Evolutionary conservation across 2,113 vertebrate species (phyloP), one percentile per base, ranked within the genome.

Genomic region (Damaliscus lunatus): DNA sequence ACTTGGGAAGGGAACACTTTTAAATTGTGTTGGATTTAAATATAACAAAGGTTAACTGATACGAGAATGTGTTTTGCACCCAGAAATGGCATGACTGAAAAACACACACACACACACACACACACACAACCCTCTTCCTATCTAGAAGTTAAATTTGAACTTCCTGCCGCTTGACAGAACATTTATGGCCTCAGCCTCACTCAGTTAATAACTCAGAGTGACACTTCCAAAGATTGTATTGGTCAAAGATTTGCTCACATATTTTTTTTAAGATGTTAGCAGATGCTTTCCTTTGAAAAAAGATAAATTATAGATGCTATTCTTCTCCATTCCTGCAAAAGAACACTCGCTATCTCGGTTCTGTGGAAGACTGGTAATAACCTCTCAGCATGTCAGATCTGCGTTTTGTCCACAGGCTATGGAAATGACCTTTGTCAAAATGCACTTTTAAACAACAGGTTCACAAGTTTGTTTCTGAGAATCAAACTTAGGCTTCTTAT

Each of bases 121-220:
- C 7, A 7, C 1, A 7, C 21, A 5, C 74, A 53, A 5, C 1
- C 46, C 1, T 3, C 13, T n/a, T 46, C 40, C 31, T 57, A 77
- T 90, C 71, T 46, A 17, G 62, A 81, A 86, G 23, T 84, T 67
- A 67, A 27, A 91, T 81, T 53, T 62, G 21, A 84, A 50, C 57
- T 87, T 88, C 74, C 74, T 92, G 31, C 64, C 19, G 0, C n/a
- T 74, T 74, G 46, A 74, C 25, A 90, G 33, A 97, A 55, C 10
- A 31, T 77, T 96, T 74, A 88, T 91, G 60, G 33, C 78, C 78
- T 91, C 53, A 83, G 52, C 55, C 33, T 92, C 52, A 43, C 89
- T 97, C 55, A 19, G 17, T 84, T 94, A 96, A 87, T 97, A 82
- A 94, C 80, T 89, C 21, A 5, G 55, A 93, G 36, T 90, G 27